Evolutionary conservation across 2,113 vertebrate species (phyloP).

Genomic region (Paradisaea rubra): DNA sequence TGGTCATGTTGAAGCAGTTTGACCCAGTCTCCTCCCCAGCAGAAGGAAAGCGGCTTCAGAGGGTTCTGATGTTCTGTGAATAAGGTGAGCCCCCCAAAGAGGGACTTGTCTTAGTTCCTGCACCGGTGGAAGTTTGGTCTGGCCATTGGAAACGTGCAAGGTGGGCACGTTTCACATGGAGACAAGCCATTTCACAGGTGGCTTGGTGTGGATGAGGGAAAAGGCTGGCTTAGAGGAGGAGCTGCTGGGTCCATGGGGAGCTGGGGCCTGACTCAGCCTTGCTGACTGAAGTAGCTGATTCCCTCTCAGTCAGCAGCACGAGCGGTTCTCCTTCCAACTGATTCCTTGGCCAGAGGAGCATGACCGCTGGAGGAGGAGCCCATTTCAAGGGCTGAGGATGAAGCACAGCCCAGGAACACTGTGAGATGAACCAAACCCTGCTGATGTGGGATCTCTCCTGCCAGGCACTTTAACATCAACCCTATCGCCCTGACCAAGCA

Average conservation of each 20-base stretch:
- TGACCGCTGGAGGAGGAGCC: neutral
- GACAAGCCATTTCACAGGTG: rapidly evolving
- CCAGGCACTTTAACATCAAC: neutral
- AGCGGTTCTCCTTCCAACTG: neutral
- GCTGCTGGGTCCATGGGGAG: neutral
- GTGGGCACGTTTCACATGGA: neutral
- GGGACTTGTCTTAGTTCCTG: neutral
- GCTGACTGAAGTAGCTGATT: neutral
- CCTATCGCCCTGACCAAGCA: neutral
- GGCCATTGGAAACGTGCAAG: rapidly evolving
- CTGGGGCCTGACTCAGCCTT: neutral
- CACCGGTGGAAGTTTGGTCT: rapidly evolving
- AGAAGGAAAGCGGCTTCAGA: neutral
- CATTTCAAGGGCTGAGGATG: neutral
- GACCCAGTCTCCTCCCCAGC: neutral
- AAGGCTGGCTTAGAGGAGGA: neutral
- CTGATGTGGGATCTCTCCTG: neutral
- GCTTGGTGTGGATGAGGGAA: neutral
- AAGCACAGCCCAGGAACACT: neutral
- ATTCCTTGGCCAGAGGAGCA: neutral
- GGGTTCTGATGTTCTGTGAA: neutral
- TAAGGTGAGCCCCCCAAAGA: neutral
- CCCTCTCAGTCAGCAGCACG: rapidly evolving
- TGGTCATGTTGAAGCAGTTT: neutral
- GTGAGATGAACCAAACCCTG: neutral